Conservation (phyloP, 2,888 invertebrate species). For the Tanypteryx hageni region DNA sequence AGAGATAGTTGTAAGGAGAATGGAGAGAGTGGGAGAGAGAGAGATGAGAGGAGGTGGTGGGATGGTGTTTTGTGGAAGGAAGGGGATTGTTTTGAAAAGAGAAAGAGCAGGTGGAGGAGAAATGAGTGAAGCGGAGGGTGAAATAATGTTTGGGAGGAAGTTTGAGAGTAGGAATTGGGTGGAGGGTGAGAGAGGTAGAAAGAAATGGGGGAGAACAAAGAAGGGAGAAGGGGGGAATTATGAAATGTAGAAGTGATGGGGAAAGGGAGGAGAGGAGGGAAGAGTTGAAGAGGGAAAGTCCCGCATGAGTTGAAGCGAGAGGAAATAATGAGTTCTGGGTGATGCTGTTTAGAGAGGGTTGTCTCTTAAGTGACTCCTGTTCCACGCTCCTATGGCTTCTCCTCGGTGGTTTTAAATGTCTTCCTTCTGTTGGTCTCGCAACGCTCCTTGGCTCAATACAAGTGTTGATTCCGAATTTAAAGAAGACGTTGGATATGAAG, state of each 20-base stretch:
- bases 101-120: background rate
- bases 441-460: background rate
- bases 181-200: background rate
- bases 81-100: background rate
- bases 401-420: background rate
- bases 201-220: background rate
- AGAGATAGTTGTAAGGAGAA: background rate
- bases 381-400: conserved; percentile 13
- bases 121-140: conserved; percentile 26
- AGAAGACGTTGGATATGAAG: background rate
- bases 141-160: conserved; percentile 30
- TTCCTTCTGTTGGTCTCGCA: background rate
- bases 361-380: conserved; percentile 53
- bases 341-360: conserved; percentile 37
- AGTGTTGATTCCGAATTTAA: conserved; percentile 34
- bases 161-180: background rate
- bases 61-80: background rate
- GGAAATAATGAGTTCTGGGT: conserved; percentile 55
- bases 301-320: conserved; percentile 51
- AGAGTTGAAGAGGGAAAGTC: background rate
- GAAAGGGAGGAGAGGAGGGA: background rate
- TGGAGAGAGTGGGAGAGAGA: background rate
- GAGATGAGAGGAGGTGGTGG: background rate
- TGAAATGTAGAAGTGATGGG: background rate
- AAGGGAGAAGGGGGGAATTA: background rate